phyloP scores from a whole-genome alignment of 1,140 invertebrate genomes.

The Conopomorpha cramerella region DNA sequence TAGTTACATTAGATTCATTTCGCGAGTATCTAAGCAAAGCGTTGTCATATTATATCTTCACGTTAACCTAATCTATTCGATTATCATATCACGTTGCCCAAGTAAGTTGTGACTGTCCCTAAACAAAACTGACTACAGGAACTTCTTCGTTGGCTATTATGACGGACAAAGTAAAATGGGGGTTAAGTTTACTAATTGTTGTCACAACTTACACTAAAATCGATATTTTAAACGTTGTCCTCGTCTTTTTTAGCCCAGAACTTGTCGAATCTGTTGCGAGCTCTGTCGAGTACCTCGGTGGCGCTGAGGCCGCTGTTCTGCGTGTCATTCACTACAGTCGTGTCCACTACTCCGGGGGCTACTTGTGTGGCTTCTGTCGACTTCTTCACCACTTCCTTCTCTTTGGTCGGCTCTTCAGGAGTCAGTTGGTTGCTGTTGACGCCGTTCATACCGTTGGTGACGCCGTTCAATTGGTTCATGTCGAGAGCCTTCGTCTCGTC shows the following conservation, averaged over 20 bases:
- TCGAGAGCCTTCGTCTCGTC: constrained; percentile 54
- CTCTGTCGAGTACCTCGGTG: constrained; percentile 79
- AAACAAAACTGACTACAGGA: too few species aligned
- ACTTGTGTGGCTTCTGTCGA: constrained; percentile 53
- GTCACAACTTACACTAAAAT: too few species aligned
- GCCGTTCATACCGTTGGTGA: constrained; percentile 22
- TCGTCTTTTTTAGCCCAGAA: constrained; percentile 76
- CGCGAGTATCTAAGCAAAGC: too few species aligned
- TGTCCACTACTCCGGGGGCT: constrained; percentile 49
- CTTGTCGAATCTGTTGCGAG: constrained; percentile 81
- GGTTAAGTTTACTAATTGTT: too few species aligned
- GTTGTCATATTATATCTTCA: too few species aligned
- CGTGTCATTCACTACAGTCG: constrained; percentile 44
- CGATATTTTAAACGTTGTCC: constrained; percentile 55
- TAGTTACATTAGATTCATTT: too few species aligned
- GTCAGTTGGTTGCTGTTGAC: constrained; percentile 43
- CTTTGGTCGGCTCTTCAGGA: constrained; percentile 39
- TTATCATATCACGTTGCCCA: too few species aligned
- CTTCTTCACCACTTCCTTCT: constrained; percentile 42
- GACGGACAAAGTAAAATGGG: too few species aligned
- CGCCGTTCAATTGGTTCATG: constrained; percentile 46
- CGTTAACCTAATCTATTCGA: too few species aligned
- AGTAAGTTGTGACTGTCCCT: too few species aligned
- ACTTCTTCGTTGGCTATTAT: too few species aligned
- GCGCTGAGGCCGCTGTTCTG: constrained; percentile 54